Base-by-base conservation (phyloP, 2,888 invertebrate genomes). In the Cataglyphis rosenhaueri region DNA sequence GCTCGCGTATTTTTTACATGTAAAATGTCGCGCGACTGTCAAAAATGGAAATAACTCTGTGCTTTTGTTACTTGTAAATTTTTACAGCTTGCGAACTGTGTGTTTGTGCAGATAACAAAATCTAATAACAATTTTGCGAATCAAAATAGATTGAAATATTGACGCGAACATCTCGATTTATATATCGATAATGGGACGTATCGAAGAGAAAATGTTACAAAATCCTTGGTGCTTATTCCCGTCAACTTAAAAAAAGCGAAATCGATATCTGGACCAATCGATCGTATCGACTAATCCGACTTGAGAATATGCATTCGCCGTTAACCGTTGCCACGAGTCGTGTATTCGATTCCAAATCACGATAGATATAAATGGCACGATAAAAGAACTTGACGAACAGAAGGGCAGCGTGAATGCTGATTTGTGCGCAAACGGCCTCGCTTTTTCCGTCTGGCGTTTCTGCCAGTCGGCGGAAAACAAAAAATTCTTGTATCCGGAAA, bases 261-360 rank as follows among this genome's bases (percentile, higher is more conserved):
- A 59, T 44, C 78, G 78, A 70, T 61, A 48, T 32, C 15, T 18
- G 59, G 71, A 6, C 44, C 32, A 59, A 71, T 71, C 78, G 78
- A 79, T 79, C 71, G 44, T 21, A 59, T 21, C 21, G 59, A 35
- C 59, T 79, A 79, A 79, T 70, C 78, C 78, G 59, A 71, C 78
- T 71, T 71, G 71, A 79, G 78, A 71, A 71, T 59, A 59, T n/a
- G 71, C 71, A 71, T 78, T 78, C 78, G 18, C 57, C 57, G 78
- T 78, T 70, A 66, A 35, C 52, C 25, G 18, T 65, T 35, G 65
- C 65, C 73, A 62, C 62, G 71, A 44, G 57, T 62, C 38, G 18
- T 21, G 65, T 65, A 66, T 75, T 68, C 76, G 57, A 68, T 68
- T 78, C 29, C 44, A 44, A 70, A 62, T 78, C 59, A 32, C 59